phyloP scores from a whole-genome alignment of 2,797 vertebrate species.

The Premnoplex brunnescens region DNA sequence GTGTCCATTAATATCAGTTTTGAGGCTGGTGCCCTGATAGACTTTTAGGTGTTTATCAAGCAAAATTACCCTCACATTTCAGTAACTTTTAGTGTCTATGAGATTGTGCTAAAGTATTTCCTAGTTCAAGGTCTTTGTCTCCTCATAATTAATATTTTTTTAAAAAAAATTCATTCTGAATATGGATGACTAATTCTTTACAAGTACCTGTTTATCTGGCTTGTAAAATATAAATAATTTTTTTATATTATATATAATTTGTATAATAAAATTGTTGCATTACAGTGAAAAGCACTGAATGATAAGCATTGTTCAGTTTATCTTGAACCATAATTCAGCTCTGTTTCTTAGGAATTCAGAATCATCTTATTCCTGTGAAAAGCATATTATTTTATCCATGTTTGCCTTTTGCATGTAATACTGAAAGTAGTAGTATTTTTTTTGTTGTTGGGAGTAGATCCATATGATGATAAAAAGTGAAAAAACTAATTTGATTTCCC shows the following conservation, averaged over 20 bases:
- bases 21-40: neutral
- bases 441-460: neutral
- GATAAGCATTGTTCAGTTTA: neutral
- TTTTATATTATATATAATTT: neutral
- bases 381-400: neutral
- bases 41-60: neutral
- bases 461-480: neutral
- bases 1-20: neutral
- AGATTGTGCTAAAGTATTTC: neutral
- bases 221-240: neutral
- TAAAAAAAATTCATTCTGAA: neutral
- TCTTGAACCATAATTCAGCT: neutral
- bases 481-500: conserved; percentile 9
- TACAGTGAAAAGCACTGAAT: neutral
- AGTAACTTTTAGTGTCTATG: neutral
- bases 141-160: neutral
- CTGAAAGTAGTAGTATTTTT: neutral
- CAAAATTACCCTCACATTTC: neutral
- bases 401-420: neutral
- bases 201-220: neutral
- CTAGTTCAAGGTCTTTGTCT: neutral
- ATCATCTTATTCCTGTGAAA: neutral
- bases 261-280: neutral
- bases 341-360: neutral
- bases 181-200: neutral